These are phyloP conservation scores for Imbricaverruca yamaguchii DNA, from an alignment of 2,888 invertebrate species.

Conservation along the genomic window DNA sequence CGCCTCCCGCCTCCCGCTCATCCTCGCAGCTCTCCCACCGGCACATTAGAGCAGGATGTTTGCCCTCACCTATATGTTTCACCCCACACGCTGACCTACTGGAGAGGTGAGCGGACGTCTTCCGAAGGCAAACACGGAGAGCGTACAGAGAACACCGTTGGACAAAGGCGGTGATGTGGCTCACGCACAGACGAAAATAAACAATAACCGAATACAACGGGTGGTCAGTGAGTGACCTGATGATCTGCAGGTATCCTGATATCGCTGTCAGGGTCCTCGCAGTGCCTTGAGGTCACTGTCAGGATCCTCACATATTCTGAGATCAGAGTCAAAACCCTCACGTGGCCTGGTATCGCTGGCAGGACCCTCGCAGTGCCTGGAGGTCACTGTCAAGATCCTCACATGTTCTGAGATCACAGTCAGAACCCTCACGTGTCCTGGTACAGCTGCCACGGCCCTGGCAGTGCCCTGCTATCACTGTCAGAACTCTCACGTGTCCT, in stretches of 20 bases:
- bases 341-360: too few species aligned
- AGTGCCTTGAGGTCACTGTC: too few species aligned
- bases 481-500: too few species aligned
- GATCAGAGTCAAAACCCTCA: too few species aligned
- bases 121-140: background rate
- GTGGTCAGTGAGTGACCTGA: background rate
- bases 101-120: background rate
- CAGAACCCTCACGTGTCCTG: too few species aligned
- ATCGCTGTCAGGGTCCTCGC: background rate
- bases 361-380: too few species aligned
- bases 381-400: too few species aligned
- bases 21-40: background rate
- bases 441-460: too few species aligned
- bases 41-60: background rate
- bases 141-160: background rate
- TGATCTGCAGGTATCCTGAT: background rate
- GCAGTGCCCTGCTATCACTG: too few species aligned
- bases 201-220: background rate
- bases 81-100: background rate
- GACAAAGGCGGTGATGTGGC: background rate
- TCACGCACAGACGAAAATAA: background rate
- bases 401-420: too few species aligned
- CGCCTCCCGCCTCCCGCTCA: background rate
- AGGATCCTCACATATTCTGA: too few species aligned
- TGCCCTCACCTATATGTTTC: constrained; percentile 5